Percentiles rank a stretch among this genome's conserved stretches.
These are phyloP conservation scores for Hylaeus anthracinus DNA, from an alignment of 1,140 invertebrate species.

Conservation along the genomic window DNA sequence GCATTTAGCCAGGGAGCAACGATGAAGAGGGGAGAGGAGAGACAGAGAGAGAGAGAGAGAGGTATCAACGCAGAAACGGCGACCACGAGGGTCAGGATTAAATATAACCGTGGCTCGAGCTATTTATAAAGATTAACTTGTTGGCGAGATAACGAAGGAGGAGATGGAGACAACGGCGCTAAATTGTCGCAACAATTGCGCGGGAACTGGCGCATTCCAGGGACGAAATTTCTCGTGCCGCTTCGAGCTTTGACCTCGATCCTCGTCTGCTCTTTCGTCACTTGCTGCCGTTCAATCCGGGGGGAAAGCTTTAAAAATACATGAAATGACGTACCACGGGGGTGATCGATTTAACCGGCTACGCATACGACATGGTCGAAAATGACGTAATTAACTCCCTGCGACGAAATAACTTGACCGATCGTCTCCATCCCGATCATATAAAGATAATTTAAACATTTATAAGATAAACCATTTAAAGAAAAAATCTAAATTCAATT, in stretches of 20 bases:
- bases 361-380: neutral
- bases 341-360: neutral
- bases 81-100: conserved; percentile 78
- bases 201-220: conserved; percentile 66
- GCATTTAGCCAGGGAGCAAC: conserved; percentile 2
- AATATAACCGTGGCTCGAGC: conserved; percentile 78
- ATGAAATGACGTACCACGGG: conserved; percentile 29
- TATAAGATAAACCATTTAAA: too few relatives aligned
- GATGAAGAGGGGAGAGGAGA: conserved; percentile 28
- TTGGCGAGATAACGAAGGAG: conserved; percentile 78
- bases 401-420: too few relatives aligned
- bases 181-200: conserved; percentile 76
- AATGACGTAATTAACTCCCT: conserved; percentile 8
- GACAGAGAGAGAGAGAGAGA: neutral
- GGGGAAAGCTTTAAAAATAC: conserved; percentile 42
- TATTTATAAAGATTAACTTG: conserved; percentile 81
- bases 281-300: conserved; percentile 8
- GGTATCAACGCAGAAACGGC: conserved; percentile 69
- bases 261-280: conserved; percentile 21
- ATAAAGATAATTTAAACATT: too few relatives aligned
- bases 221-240: conserved; percentile 69
- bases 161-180: conserved; percentile 72
- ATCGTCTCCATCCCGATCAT: too few relatives aligned
- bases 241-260: conserved; percentile 63
- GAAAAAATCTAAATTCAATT: too few relatives aligned